These are phyloP conservation scores for Drosophila rellima DNA, from an alignment of 2,888 invertebrate species.

Conservation along the genomic window DNA sequence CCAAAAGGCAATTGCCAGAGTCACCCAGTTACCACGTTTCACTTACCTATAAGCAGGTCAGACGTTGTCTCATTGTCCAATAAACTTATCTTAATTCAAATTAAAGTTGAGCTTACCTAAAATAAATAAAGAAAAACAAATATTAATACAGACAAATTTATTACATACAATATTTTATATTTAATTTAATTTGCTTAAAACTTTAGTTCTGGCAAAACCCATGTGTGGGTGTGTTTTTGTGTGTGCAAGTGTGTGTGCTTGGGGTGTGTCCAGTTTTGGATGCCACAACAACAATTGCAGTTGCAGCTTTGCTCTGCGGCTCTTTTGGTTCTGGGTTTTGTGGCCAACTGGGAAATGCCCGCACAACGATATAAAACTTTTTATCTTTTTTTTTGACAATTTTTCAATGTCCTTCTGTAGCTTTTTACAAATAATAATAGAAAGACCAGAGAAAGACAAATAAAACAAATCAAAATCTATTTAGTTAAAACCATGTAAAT, in stretches of 20 bases:
- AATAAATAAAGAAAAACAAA: constrained; percentile 33
- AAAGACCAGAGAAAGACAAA: constrained; percentile 23
- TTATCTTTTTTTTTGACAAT: constrained; percentile 28
- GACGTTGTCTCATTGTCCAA: constrained; percentile 7
- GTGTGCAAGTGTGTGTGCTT: constrained; percentile 3
- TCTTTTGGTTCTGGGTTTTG: constrained; percentile 15
- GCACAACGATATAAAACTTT: constrained; percentile 57
- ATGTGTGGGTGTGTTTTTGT: constrained; percentile 14
- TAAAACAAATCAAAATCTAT: constrained; percentile 21
- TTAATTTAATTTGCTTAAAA: constrained; percentile 51
- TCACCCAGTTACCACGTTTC: constrained; percentile 68
- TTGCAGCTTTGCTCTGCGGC: constrained; percentile 38
- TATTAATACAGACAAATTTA: constrained; percentile 38
- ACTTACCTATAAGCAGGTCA: constrained; percentile 49
- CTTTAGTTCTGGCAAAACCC: constrained; percentile 25
- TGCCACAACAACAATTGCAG: constrained; percentile 25
- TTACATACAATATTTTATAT: not conserved
- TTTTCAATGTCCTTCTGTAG: constrained; percentile 21
- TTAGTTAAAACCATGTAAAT: constrained; percentile 10
- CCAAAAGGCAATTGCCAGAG: constrained; percentile 49
- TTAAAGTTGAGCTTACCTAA: constrained; percentile 48
- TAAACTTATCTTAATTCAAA: not conserved
- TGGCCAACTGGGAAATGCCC: constrained; percentile 22
- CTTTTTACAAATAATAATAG: constrained; percentile 32
- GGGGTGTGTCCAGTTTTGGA: constrained; percentile 4